Evolutionary conservation across 2,888 invertebrate species (phyloP).

Genomic region (Stenchaetothrips biformis): DNA sequence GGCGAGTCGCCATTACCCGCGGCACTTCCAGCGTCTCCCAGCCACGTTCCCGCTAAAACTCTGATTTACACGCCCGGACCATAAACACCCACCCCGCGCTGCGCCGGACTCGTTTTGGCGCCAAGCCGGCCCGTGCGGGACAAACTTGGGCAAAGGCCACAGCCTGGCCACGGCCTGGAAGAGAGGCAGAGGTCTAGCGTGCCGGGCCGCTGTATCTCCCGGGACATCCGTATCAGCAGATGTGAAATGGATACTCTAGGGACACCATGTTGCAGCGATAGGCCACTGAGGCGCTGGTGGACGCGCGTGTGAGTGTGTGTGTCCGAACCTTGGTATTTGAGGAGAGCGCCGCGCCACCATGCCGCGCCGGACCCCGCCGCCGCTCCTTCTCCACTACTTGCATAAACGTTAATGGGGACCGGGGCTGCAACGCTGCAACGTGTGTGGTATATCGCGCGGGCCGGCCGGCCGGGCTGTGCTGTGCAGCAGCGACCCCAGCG

Average conservation of each 20-base stretch:
- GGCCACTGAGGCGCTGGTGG: background rate
- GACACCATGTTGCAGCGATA: background rate
- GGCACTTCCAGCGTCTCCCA: no score
- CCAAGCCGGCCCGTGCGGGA: no score
- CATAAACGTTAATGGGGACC: slow-evolving; percentile 17
- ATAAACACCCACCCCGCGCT: no score
- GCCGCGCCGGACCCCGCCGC: background rate
- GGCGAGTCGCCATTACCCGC: no score
- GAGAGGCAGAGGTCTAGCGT: no score
- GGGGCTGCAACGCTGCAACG: background rate
- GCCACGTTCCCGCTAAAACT: no score
- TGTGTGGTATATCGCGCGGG: background rate
- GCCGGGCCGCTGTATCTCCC: background rate
- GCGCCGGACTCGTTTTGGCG: no score
- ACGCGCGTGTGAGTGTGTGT: background rate
- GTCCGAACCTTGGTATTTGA: background rate
- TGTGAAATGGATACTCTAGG: background rate
- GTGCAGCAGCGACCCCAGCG: background rate
- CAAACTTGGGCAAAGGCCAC: no score
- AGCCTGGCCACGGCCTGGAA: no score
- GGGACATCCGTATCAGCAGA: background rate
- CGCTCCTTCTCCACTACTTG: background rate
- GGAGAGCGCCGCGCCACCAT: background rate
- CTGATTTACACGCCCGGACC: no score
- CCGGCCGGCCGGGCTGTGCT: background rate